phyloP scores from a whole-genome alignment of 1,140 invertebrate genomes.

The Hyphantria cunea region DNA sequence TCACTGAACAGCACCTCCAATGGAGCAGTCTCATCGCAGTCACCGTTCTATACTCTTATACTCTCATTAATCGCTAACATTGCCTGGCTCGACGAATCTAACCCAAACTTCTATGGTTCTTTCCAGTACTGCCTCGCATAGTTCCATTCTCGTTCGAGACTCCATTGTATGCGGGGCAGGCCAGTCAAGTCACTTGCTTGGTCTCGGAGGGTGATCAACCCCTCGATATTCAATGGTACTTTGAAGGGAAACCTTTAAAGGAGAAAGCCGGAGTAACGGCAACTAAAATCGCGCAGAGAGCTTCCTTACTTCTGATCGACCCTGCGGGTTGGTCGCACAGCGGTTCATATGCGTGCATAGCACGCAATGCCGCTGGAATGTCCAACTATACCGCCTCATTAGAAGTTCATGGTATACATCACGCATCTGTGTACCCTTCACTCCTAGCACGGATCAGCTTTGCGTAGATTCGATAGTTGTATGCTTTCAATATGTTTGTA shows the following conservation, averaged over 20 bases:
- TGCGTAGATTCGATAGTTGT: constrained; percentile 66
- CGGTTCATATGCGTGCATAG: constrained; percentile 93
- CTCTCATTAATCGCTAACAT: constrained; percentile 67
- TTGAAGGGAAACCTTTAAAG: constrained; percentile 85
- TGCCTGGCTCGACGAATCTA: constrained; percentile 63
- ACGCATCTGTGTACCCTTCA: constrained; percentile 56
- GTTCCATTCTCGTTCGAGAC: constrained; percentile 88
- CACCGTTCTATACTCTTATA: constrained; percentile 50
- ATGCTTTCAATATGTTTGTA: constrained; percentile 46
- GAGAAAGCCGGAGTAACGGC: constrained; percentile 83
- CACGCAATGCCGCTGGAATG: constrained; percentile 93
- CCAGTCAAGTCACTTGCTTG: constrained; percentile 88
- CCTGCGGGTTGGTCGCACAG: constrained; percentile 94
- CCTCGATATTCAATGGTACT: constrained; percentile 89
- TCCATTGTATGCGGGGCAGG: constrained; percentile 86
- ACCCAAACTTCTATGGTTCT: constrained; percentile 70
- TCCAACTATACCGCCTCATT: constrained; percentile 88
- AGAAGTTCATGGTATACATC: constrained; percentile 84
- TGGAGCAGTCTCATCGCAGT: constrained; percentile 48
- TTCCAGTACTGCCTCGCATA: constrained; percentile 88
- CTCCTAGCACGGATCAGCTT: constrained; percentile 77
- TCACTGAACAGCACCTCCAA: constrained; percentile 59
- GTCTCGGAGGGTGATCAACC: constrained; percentile 92
- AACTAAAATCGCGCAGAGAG: constrained; percentile 86
- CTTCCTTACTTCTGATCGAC: constrained; percentile 85